A percentile compares a stretch with the other conserved stretches of the same genome.
Evolutionary conservation across 1,140 invertebrate species (phyloP).

Genomic region (Tetragnatha versicolor): DNA sequence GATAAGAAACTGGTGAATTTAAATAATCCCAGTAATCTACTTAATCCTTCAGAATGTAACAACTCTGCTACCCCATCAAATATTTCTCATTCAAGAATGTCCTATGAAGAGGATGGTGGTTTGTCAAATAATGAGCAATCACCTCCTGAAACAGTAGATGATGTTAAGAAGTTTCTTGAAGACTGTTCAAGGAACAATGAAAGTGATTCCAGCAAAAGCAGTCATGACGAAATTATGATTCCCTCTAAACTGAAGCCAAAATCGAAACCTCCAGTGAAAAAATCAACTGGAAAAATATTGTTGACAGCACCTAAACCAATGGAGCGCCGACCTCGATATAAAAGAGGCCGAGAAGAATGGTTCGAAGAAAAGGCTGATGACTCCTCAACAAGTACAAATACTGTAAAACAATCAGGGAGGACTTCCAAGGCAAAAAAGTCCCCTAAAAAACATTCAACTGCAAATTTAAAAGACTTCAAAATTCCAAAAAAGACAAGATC

Average conservation of each 20-base stretch:
- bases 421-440: neutral
- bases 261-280: neutral
- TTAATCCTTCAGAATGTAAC: no score
- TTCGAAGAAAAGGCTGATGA: constrained; percentile 8
- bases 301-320: constrained; percentile 33
- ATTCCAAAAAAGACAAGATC: neutral
- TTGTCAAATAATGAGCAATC: neutral
- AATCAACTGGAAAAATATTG: constrained; percentile 7
- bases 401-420: neutral
- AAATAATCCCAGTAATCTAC: no score
- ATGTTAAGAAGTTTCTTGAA: neutral
- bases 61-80: no score
- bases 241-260: neutral
- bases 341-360: constrained; percentile 37
- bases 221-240: neutral
- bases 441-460: neutral
- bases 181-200: neutral
- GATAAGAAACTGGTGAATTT: no score
- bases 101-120: neutral
- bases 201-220: neutral
- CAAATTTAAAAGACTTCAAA: neutral
- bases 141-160: neutral
- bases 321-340: neutral
- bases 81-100: neutral
- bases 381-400: neutral